Evolutionary conservation across 2,888 invertebrate species (phyloP), one percentile per base, ranked within the genome.

Genomic region (Zhuqinia jingwanae): DNA sequence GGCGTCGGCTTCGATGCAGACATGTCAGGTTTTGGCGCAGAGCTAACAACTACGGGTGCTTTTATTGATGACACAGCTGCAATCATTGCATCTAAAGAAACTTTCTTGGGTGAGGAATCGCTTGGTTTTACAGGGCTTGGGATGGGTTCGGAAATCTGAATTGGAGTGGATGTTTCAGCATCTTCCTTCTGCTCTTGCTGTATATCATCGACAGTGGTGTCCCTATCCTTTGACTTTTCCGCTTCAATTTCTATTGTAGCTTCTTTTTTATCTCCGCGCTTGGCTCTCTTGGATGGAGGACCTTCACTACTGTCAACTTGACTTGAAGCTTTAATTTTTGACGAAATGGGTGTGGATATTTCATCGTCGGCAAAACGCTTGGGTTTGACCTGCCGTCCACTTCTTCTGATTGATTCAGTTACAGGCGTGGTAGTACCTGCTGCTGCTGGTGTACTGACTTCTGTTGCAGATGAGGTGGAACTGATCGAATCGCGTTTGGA

Each of bases 361-460:
- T 91, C 91, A 36, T 92, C 92, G 88, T 92, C 92, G 11, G 92
- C 91, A 90, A 92, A 92, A 78, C 92, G 91, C 87, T 93, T 96
- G 0, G 95, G 95, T 90, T 95, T 95, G 87, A 96, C 95, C 92
- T 96, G 96, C 78, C 96, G 94, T 0, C 96, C 96, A 91, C 95
- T 95, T 85, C 96, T 94, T 91, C 95, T 95, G 11, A 95, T 94
- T 25, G 95, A 92, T 91, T 95, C 94, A 3, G 93, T 93, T 6
- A 93, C 92, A 13, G n/a, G n/a, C n/a, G 86, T 78, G 63, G 84
- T 25, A 27, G 88, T 58, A 13, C 87, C 80, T 25, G 85, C 63
- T 25, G 82, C 84, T 6, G 75, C 86, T 27, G 90, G 87, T 53
- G 90, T 84, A 36, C 73, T 73, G 11, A 84, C 79, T 53, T 65